These are phyloP conservation scores for Brachirus orientalis DNA, from an alignment of 2,113 vertebrate species.

Conservation along the genomic window DNA sequence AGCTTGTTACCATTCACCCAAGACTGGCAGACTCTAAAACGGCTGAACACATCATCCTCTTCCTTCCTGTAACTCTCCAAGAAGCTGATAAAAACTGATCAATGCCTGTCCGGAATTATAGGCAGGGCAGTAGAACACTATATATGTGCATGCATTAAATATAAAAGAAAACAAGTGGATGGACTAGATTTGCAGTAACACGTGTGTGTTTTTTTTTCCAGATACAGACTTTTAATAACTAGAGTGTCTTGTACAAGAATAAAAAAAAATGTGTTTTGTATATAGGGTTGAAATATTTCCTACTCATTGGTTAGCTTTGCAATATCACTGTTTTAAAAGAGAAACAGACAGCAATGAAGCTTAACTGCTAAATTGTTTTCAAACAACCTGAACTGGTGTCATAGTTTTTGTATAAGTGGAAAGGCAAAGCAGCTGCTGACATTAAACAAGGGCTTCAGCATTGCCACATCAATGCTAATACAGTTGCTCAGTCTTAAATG, in stretches of 20 bases:
- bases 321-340: background rate
- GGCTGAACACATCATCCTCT: slow-evolving; percentile 41
- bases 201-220: slow-evolving; percentile 33
- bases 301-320: background rate
- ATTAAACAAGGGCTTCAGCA: slow-evolving; percentile 11
- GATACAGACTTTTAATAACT: slow-evolving; percentile 42
- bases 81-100: slow-evolving; percentile 42
- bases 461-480: slow-evolving; percentile 8
- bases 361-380: background rate
- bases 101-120: slow-evolving; percentile 35
- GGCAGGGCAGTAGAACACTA: background rate
- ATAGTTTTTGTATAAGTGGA: slow-evolving; percentile 16
- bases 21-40: slow-evolving; percentile 47
- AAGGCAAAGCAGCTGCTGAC: slow-evolving; percentile 45
- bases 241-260: background rate
- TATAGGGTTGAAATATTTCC: background rate
- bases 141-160: slow-evolving; percentile 20
- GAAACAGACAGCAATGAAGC: slow-evolving; percentile 1
- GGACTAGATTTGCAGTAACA: slow-evolving; percentile 37
- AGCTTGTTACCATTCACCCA: slow-evolving; percentile 29
- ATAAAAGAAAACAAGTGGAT: slow-evolving; percentile 20
- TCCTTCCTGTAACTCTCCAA: slow-evolving; percentile 32
- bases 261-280: background rate
- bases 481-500: slow-evolving; percentile 35
- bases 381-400: slow-evolving; percentile 25